Evolutionary conservation across 2,888 invertebrate genomes (phyloP).

Genomic region (Chironomus riparius): DNA sequence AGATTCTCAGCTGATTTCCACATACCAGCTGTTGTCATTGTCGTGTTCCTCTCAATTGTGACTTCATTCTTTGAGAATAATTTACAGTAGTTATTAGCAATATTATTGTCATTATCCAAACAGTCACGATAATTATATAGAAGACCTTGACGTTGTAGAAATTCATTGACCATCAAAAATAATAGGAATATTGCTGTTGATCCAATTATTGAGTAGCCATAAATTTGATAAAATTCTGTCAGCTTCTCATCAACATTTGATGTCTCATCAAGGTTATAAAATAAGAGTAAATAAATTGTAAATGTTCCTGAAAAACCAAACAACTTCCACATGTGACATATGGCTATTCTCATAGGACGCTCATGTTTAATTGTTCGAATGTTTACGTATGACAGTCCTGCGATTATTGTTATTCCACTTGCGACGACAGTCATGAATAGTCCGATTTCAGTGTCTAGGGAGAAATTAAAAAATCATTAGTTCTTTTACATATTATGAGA

Average conservation of each 20-base stretch:
- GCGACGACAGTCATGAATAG: not conserved
- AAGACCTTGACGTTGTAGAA: conserved; percentile 1
- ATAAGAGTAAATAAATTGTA: not conserved
- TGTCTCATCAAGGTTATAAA: not conserved
- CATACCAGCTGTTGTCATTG: not conserved
- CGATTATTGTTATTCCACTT: conserved; percentile 4
- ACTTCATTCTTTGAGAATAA: conserved; percentile 18
- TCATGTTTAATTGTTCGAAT: conserved; percentile 4
- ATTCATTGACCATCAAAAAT: not conserved
- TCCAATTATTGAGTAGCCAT: not conserved
- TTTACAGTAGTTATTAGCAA: conserved; percentile 21
- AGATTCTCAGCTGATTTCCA: conserved; percentile 22
- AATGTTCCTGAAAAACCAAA: conserved; percentile 2
- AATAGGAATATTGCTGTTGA: not conserved
- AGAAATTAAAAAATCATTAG: not conserved
- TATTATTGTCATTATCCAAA: conserved; percentile 5
- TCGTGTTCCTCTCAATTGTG: conserved; percentile 6
- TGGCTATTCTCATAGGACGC: conserved; percentile 5
- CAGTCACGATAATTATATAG: conserved; percentile 4
- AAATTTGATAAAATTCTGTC: not conserved
- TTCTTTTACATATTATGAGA: too few species aligned
- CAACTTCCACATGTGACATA: conserved; percentile 13
- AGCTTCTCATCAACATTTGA: not conserved
- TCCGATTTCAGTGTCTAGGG: not conserved
- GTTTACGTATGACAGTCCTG: conserved; percentile 7